Percentiles rank a stretch among this genome's conserved stretches.
phyloP scores from a whole-genome alignment of 1,140 invertebrate species.

The Linepithema humile region DNA sequence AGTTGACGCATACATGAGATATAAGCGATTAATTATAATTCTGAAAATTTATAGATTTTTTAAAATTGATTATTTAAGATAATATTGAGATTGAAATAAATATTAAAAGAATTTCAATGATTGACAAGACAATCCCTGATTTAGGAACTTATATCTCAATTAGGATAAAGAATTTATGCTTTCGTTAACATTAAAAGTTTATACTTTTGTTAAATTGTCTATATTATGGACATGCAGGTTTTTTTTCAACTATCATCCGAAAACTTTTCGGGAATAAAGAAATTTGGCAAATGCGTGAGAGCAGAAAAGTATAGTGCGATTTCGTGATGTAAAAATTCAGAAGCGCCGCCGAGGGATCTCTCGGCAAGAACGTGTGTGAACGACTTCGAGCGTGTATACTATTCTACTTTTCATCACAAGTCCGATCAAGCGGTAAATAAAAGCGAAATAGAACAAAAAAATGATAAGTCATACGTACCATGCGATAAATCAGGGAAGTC shows the following conservation, averaged over 20 bases:
- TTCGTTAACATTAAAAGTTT: not conserved
- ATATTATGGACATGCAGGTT: not conserved
- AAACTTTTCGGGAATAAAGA: constrained; percentile 28
- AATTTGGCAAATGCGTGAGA: constrained; percentile 14
- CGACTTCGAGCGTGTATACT: constrained; percentile 48
- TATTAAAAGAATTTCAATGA: not conserved
- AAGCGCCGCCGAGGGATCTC: constrained; percentile 11
- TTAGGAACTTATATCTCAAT: not conserved
- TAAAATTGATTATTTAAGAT: not conserved
- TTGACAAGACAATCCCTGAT: not conserved
- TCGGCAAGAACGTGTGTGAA: constrained; percentile 17
- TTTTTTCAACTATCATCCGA: not conserved
- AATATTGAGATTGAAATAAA: not conserved
- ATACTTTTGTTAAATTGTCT: not conserved
- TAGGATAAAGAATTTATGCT: not conserved
- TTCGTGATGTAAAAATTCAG: constrained; percentile 33
- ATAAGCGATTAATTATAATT: not conserved
- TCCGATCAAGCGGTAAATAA: constrained; percentile 61
- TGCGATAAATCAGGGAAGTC: constrained; percentile 76
- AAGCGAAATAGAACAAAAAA: constrained; percentile 68
- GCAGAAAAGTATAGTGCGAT: constrained; percentile 20
- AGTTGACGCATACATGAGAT: no score
- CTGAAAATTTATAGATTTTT: not conserved
- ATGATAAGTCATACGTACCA: constrained; percentile 79
- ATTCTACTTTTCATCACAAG: constrained; percentile 38